Percentiles rank a stretch among this genome's conserved stretches.
phyloP scores from a whole-genome alignment of 1,140 invertebrate species.

The Bemisia tabaci region DNA sequence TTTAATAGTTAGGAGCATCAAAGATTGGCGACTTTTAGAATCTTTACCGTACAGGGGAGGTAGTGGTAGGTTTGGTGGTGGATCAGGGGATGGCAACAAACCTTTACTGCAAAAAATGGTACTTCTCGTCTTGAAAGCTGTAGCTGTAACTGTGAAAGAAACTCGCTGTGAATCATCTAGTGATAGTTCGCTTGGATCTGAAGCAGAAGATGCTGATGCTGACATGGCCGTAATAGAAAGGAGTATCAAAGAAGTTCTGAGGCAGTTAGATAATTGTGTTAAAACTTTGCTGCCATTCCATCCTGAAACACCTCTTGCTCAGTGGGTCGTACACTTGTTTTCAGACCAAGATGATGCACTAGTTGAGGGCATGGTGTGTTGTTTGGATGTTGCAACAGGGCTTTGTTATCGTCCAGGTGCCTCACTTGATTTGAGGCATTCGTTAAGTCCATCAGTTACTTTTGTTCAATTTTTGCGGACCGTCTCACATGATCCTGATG shows the following conservation, averaged over 20 bases:
- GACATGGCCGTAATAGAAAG: constrained; percentile 78
- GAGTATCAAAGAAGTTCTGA: constrained; percentile 62
- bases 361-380: constrained; percentile 85
- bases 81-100: constrained; percentile 37
- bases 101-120: constrained; percentile 71
- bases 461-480: constrained; percentile 72
- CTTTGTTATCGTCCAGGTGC: constrained; percentile 61
- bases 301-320: constrained; percentile 70
- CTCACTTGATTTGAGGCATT: constrained; percentile 55
- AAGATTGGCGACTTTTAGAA: constrained; percentile 64
- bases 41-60: constrained; percentile 42
- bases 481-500: constrained; percentile 65
- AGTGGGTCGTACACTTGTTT: constrained; percentile 76
- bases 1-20: constrained; percentile 66
- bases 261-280: constrained; percentile 66
- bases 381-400: constrained; percentile 69
- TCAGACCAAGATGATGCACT: constrained; percentile 81
- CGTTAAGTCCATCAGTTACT: constrained; percentile 66
- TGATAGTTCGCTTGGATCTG: constrained; percentile 58
- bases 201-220: constrained; percentile 68
- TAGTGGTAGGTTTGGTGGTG: constrained; percentile 37
- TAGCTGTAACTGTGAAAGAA: constrained; percentile 79
- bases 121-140: constrained; percentile 68
- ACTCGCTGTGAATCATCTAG: constrained; percentile 66
- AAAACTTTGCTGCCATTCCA: constrained; percentile 69